phyloP scores from a whole-genome alignment of 2,888 invertebrate genomes.

The Netelia fuscicornis region DNA sequence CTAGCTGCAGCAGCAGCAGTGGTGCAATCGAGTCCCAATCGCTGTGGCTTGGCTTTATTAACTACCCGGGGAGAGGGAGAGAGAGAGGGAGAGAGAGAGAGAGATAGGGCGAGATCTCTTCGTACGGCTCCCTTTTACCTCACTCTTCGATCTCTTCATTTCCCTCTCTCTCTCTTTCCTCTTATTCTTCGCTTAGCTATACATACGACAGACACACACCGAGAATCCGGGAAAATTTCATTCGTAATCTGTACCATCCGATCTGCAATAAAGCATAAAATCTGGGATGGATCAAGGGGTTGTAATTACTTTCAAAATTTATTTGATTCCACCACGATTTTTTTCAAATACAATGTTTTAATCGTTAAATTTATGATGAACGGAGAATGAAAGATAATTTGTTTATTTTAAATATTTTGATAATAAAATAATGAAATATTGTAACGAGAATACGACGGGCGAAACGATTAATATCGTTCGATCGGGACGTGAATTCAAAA shows the following conservation, averaged over 20 bases:
- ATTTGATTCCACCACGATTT: not conserved
- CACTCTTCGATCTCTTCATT: slow-evolving; percentile 52
- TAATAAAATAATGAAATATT: not conserved
- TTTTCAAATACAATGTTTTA: not conserved
- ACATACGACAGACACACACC: not conserved
- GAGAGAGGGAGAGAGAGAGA: slow-evolving; percentile 12
- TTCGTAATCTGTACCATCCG: not conserved
- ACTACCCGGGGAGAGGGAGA: slow-evolving; percentile 40
- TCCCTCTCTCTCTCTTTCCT: slow-evolving; percentile 14
- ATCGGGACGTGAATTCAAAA: not conserved
- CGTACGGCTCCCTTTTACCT: not conserved
- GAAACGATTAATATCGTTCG: not conserved
- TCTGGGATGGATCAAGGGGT: not conserved
- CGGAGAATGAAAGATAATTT: not conserved
- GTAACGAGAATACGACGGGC: not conserved
- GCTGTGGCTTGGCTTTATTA: slow-evolving; percentile 66
- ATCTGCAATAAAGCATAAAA: slow-evolving; percentile 7
- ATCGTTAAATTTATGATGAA: too few species aligned
- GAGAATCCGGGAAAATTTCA: slow-evolving; percentile 16
- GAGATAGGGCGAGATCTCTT: slow-evolving; percentile 12
- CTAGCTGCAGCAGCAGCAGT: slow-evolving; percentile 41
- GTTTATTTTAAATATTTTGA: not conserved
- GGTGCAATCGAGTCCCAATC: slow-evolving; percentile 64
- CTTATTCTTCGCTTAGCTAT: slow-evolving; percentile 16
- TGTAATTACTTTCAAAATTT: not conserved